Evolutionary conservation across 2,888 invertebrate genomes (phyloP).

Genomic region (Chloroclysta siterata): DNA sequence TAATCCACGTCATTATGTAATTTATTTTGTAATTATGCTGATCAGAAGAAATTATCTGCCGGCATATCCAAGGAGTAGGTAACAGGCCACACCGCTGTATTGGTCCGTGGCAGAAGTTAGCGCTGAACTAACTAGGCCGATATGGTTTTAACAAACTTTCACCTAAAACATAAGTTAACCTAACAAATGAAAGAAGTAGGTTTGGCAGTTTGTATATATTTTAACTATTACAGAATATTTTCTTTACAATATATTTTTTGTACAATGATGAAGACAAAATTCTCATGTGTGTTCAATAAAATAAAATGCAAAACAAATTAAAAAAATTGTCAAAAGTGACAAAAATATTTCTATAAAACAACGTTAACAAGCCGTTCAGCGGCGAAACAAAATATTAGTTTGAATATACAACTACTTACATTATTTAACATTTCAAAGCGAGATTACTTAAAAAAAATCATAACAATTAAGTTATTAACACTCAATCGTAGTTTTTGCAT

Average conservation of each 20-base stretch:
- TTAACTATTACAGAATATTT: conserved; percentile 74
- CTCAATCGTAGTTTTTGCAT: conserved; percentile 18
- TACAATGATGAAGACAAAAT: conserved; percentile 72
- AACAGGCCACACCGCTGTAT: too few species aligned
- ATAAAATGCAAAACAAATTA: conserved; percentile 77
- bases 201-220: conserved; percentile 82
- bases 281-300: conserved; percentile 73
- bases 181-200: conserved; percentile 47
- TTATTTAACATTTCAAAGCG: conserved; percentile 16
- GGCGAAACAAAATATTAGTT: conserved; percentile 48
- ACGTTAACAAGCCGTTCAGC: conserved; percentile 44
- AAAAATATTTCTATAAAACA: conserved; percentile 62
- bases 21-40: too few species aligned
- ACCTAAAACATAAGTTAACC: too few species aligned
- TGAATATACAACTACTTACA: conserved; percentile 43
- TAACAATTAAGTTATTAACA: conserved; percentile 2
- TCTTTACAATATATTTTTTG: conserved; percentile 79
- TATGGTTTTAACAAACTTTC: too few species aligned
- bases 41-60: too few species aligned
- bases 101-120: too few species aligned
- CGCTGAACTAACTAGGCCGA: too few species aligned
- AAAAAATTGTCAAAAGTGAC: conserved; percentile 65
- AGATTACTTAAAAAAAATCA: conserved; percentile 9
- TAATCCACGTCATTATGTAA: too few species aligned
- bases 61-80: too few species aligned